Conservation (phyloP, 1,140 invertebrate species). For the Acromyrmex charruanus region DNA sequence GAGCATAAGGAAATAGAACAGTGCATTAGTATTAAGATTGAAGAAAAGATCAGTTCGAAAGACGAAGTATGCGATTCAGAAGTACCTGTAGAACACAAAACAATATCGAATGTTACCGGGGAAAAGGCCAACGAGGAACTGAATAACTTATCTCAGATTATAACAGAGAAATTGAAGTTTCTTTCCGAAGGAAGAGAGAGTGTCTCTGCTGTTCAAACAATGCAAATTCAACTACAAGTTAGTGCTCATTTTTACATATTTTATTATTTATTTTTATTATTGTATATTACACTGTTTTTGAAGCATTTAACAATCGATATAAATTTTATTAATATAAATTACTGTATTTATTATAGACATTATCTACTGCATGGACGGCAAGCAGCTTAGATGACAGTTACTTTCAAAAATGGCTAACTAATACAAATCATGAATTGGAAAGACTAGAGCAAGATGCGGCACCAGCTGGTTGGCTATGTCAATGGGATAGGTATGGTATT, state of each 20-base stretch:
- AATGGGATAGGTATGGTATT: conserved; percentile 92
- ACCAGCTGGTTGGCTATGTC: conserved; percentile 90
- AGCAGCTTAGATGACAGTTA: conserved; percentile 88
- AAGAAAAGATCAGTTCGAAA: conserved; percentile 27
- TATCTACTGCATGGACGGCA: conserved; percentile 88
- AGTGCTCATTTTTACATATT: conserved; percentile 54
- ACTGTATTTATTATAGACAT: conserved; percentile 86
- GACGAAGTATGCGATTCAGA: conserved; percentile 31
- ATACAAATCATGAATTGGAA: conserved; percentile 88
- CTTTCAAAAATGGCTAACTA: conserved; percentile 88
- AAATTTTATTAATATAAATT: background rate
- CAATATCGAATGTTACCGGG: background rate
- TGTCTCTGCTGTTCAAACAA: conserved; percentile 89
- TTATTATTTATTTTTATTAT: background rate
- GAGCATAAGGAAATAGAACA: conserved; percentile 26
- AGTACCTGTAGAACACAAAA: conserved; percentile 7
- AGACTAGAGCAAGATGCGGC: conserved; percentile 89
- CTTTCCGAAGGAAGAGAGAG: conserved; percentile 88
- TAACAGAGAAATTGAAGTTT: conserved; percentile 89
- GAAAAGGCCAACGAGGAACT: conserved; percentile 81
- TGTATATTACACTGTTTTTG: background rate
- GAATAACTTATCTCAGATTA: conserved; percentile 84
- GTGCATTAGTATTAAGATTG: background rate
- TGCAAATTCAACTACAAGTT: conserved; percentile 90
- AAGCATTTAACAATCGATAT: background rate